Evolutionary conservation across 1,140 invertebrate species (phyloP).

Genomic region (Aplysia californica): DNA sequence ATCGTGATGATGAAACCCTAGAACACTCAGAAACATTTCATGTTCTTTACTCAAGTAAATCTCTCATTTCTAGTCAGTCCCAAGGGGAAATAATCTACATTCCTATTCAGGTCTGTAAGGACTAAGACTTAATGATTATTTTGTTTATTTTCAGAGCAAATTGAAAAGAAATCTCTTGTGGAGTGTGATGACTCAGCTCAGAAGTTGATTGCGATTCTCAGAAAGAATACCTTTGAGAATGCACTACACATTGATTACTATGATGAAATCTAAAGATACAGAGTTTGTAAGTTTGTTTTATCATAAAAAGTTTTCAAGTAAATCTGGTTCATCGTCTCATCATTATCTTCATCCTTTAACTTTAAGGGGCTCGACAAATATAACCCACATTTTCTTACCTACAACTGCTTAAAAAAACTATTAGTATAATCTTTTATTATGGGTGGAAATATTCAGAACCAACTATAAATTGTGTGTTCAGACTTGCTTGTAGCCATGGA

Average conservation of each 20-base stretch:
- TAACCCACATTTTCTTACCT: too few relatives aligned
- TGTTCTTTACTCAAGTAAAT: not conserved
- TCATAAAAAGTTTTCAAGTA: too few relatives aligned
- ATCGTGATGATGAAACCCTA: too few relatives aligned
- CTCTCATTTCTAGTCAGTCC: not conserved
- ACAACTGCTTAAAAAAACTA: too few relatives aligned
- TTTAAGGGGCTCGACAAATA: too few relatives aligned
- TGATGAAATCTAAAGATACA: constrained; percentile 73
- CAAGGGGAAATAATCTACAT: not conserved
- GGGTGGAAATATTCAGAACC: too few relatives aligned
- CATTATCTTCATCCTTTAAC: too few relatives aligned
- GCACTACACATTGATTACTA: constrained; percentile 82
- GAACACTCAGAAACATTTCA: not conserved
- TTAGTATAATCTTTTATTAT: too few relatives aligned
- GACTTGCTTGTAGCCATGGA: too few relatives aligned
- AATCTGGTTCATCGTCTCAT: too few relatives aligned
- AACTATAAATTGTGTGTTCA: too few relatives aligned
- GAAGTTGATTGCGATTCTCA: constrained; percentile 79
- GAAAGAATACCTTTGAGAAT: constrained; percentile 79
- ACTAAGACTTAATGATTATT: not conserved
- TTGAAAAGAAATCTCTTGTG: constrained; percentile 74
- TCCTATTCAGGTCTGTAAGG: not conserved
- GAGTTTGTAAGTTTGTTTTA: too few relatives aligned
- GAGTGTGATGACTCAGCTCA: constrained; percentile 80
- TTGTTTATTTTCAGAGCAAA: constrained; percentile 16